A percentile compares a stretch with the other conserved stretches of the same genome.
Conservation (phyloP, 2,113 vertebrate genomes). For the Eulacestoma nigropectus region DNA sequence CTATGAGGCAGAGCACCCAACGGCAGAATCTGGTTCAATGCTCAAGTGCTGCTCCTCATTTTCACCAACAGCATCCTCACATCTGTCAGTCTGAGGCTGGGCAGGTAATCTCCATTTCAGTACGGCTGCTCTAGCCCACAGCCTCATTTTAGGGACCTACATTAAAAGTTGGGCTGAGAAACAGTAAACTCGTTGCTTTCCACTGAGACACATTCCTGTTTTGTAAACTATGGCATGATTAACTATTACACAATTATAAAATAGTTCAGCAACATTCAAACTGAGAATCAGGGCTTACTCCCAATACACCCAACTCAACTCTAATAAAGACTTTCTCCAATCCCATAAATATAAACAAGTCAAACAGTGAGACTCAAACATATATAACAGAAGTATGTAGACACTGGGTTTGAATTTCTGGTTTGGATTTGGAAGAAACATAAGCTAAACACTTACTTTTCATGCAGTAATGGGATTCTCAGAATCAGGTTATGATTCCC, state of each 20-base stretch:
- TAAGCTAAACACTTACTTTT: background rate
- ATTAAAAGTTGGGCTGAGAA: background rate
- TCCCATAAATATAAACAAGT: background rate
- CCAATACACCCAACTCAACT: background rate
- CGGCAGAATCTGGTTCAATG: background rate
- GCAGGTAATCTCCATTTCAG: background rate
- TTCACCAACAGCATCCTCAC: background rate
- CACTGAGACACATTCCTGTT: background rate
- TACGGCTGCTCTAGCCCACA: background rate
- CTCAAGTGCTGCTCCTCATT: background rate
- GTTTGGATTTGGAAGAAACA: background rate
- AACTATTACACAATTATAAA: background rate
- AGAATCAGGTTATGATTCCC: background rate
- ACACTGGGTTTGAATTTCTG: background rate
- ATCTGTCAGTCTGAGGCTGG: fast-evolving
- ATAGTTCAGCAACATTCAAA: background rate
- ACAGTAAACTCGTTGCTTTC: background rate
- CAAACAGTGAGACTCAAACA: background rate
- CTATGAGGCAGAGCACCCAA: background rate
- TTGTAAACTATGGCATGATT: background rate
- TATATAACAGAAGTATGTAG: background rate
- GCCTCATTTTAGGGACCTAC: background rate
- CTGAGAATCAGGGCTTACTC: background rate
- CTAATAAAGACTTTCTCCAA: background rate
- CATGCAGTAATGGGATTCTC: background rate